Evolutionary conservation across 1,140 invertebrate species (phyloP).

Genomic region (Subanguina moxae): DNA sequence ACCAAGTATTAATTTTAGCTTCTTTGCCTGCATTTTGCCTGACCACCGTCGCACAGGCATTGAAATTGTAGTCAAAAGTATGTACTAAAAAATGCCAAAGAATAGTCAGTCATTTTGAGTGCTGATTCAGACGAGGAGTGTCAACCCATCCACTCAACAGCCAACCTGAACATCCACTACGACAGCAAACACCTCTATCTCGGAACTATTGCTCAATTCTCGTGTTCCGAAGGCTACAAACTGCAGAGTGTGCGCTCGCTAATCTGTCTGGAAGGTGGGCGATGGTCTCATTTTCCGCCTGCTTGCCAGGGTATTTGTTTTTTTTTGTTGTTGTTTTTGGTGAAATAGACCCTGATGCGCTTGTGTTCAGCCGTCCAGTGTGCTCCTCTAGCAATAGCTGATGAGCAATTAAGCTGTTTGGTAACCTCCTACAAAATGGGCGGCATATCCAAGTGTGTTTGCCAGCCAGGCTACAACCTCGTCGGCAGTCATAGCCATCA

Average conservation of each 20-base stretch:
- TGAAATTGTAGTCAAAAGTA: slow-evolving; percentile 32
- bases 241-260: slow-evolving; percentile 33
- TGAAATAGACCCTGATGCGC: no score
- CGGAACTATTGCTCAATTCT: slow-evolving; percentile 39
- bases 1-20: no score
- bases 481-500: slow-evolving; percentile 29
- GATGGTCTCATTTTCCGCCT: slow-evolving; percentile 44
- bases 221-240: slow-evolving; percentile 33
- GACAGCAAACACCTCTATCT: slow-evolving; percentile 28
- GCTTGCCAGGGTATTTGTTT: slow-evolving; percentile 24
- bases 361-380: slow-evolving; percentile 36
- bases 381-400: slow-evolving; percentile 36
- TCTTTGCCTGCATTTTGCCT: slow-evolving; percentile 44
- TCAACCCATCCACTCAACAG: slow-evolving; percentile 34
- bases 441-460: slow-evolving; percentile 39
- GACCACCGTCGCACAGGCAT: slow-evolving; percentile 35
- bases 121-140: slow-evolving; percentile 41
- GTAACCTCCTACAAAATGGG: slow-evolving; percentile 45
- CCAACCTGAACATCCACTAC: slow-evolving; percentile 36
- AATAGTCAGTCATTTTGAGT: slow-evolving; percentile 1
- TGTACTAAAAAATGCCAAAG: neutral
- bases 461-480: slow-evolving; percentile 19
- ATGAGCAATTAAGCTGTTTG: slow-evolving; percentile 26
- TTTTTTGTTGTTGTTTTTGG: neutral
- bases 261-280: slow-evolving; percentile 39